Percentiles rank a stretch among this genome's conserved stretches.
Conservation (phyloP, 1,140 invertebrate species). For the Camponotus pennsylvanicus region DNA sequence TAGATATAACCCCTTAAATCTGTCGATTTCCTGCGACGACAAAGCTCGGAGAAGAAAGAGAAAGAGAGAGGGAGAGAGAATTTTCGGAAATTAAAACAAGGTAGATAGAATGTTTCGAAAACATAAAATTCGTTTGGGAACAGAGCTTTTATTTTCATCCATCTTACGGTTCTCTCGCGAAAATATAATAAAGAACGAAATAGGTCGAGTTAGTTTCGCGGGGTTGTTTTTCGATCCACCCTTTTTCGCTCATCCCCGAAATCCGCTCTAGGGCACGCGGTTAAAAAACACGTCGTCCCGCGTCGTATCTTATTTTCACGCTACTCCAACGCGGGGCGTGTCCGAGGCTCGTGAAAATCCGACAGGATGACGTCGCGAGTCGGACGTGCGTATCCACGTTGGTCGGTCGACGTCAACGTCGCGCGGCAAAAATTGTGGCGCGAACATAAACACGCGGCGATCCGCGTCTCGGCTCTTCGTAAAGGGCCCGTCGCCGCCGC, state of each 20-base stretch:
- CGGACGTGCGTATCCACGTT: conserved; percentile 40
- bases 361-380: background rate
- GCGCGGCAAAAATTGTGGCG: conserved; percentile 54
- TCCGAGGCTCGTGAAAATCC: conserved; percentile 49
- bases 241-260: background rate
- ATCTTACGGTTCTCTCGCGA: conserved; percentile 4
- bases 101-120: conserved; percentile 5
- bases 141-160: conserved; percentile 3
- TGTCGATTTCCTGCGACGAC: no score
- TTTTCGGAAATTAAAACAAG: conserved; percentile 23
- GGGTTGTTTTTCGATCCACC: conserved; percentile 17
- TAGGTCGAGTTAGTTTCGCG: conserved; percentile 50
- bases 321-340: conserved; percentile 13
- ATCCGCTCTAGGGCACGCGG: conserved; percentile 25
- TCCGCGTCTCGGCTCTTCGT: conserved; percentile 43
- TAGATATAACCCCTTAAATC: conserved; percentile 1
- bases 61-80: background rate
- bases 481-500: conserved; percentile 41
- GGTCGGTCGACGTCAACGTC: background rate
- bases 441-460: conserved; percentile 60
- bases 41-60: no score
- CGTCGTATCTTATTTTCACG: conserved; percentile 14
- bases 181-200: conserved; percentile 1
- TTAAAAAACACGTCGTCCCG: conserved; percentile 19
- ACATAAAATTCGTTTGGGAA: conserved; percentile 34